Conservation (phyloP, 2,113 vertebrate genomes). For the Dendropsophus ebraccatus region DNA sequence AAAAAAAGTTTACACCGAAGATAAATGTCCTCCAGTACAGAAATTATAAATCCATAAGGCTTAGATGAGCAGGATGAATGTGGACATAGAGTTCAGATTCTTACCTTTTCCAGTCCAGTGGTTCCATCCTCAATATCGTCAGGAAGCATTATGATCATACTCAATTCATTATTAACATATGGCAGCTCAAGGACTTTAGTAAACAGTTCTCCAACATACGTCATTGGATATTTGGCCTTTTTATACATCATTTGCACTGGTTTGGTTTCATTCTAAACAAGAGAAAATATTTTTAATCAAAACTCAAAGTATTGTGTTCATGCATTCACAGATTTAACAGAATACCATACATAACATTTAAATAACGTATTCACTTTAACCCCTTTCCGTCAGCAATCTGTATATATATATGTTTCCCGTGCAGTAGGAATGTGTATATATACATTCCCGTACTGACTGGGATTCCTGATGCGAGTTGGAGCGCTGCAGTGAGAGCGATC, state of each 20-base stretch:
- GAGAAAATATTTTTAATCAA: neutral
- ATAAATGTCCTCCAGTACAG: too few species aligned
- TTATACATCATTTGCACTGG: conserved; percentile 85
- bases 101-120: conserved; percentile 82
- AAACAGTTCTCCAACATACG: conserved; percentile 68
- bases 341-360: too few species aligned
- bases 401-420: too few species aligned
- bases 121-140: conserved; percentile 71
- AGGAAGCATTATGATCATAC: conserved; percentile 88
- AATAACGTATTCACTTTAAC: too few species aligned
- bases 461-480: too few species aligned
- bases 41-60: neutral
- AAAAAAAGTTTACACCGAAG: too few species aligned
- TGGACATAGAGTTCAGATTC: neutral
- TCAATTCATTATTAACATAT: conserved; percentile 79
- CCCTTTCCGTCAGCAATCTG: too few species aligned
- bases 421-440: too few species aligned
- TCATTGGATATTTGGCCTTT: conserved; percentile 66
- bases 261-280: conserved; percentile 73
- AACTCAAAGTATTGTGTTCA: neutral
- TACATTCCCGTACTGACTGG: too few species aligned
- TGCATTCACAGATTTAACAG: too few species aligned
- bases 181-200: conserved; percentile 86
- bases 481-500: too few species aligned
- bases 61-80: neutral